Percentiles rank a stretch among this genome's conserved stretches.
phyloP scores from a whole-genome alignment of 2,797 vertebrate genomes.

The Heterohyrax brucei region DNA sequence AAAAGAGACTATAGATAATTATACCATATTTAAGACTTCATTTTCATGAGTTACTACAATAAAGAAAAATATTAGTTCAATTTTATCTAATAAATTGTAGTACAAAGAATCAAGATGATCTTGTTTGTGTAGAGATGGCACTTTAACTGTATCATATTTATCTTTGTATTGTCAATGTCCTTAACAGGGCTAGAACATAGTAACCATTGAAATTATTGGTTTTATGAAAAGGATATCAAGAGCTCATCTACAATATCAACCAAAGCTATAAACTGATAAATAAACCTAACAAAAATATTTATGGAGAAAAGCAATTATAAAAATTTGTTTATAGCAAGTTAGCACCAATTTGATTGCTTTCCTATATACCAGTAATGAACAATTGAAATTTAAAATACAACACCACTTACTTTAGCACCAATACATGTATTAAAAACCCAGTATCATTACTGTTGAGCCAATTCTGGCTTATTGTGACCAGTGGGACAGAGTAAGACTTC shows the following conservation, averaged over 20 bases:
- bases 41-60: constrained; percentile 61
- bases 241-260: constrained; percentile 27
- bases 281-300: not conserved
- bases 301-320: too few relatives aligned
- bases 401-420: too few relatives aligned
- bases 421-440: too few relatives aligned
- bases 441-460: too few relatives aligned
- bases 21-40: constrained; percentile 49
- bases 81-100: constrained; percentile 64
- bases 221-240: not conserved
- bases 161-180: not conserved
- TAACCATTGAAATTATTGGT: constrained; percentile 48
- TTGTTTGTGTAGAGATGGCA: not conserved
- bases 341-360: too few relatives aligned
- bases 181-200: not conserved
- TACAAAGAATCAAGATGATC: constrained; percentile 35
- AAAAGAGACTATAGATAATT: constrained; percentile 55
- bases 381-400: too few relatives aligned
- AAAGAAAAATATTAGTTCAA: constrained; percentile 56
- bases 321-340: too few relatives aligned
- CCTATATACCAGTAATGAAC: too few relatives aligned
- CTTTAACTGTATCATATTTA: not conserved
- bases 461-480: too few relatives aligned
- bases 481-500: too few relatives aligned
- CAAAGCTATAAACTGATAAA: constrained; percentile 12